A percentile compares a stretch with the other conserved stretches of the same genome.
Conservation (phyloP, 2,888 invertebrate species). For the Xestia xanthographa region DNA sequence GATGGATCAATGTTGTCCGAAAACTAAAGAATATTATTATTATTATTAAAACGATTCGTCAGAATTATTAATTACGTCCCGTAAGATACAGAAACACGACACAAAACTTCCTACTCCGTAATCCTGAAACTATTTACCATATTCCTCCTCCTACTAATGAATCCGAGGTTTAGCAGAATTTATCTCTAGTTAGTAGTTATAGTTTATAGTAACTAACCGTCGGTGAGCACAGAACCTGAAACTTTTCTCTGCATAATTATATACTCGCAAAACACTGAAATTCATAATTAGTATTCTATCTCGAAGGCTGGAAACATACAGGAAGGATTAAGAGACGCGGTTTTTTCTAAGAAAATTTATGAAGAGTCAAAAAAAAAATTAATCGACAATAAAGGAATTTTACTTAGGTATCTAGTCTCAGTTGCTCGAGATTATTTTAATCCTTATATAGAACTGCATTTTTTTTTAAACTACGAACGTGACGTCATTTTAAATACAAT, state of each 20-base stretch:
- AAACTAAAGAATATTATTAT: too few species aligned
- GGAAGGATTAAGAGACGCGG: background rate
- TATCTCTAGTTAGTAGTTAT: constrained; percentile 30
- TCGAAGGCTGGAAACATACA: constrained; percentile 64
- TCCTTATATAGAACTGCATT: background rate
- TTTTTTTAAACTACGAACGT: too few species aligned
- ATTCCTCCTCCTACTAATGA: constrained; percentile 25
- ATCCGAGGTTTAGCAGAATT: constrained; percentile 42
- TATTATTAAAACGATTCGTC: too few species aligned
- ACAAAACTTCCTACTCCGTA: background rate
- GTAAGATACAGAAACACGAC: background rate
- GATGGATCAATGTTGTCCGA: too few species aligned
- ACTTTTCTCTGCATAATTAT: constrained; percentile 68
- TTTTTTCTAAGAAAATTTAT: background rate
- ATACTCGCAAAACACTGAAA: constrained; percentile 72
- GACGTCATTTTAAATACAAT: too few species aligned
- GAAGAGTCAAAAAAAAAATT: too few species aligned
- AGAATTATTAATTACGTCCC: background rate
- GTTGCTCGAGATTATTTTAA: background rate
- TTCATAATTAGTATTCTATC: constrained; percentile 75
- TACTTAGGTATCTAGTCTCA: background rate
- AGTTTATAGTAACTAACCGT: constrained; percentile 28
- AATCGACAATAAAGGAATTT: background rate
- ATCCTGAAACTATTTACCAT: constrained; percentile 5
- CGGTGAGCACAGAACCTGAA: constrained; percentile 39